phyloP scores from a whole-genome alignment of 2,888 invertebrate species.

The Drosophila flavopinicola region DNA sequence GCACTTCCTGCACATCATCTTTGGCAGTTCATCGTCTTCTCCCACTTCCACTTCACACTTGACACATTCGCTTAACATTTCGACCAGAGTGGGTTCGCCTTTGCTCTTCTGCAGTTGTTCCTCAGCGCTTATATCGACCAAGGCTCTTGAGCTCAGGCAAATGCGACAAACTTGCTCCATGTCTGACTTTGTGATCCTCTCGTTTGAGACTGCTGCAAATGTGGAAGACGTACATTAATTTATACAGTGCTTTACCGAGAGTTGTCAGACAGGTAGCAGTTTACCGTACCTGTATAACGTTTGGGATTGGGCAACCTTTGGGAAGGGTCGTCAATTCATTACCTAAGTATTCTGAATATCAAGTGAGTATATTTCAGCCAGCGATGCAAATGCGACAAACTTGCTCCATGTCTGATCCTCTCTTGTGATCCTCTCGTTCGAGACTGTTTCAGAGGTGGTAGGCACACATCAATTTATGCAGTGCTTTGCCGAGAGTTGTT shows the following conservation, averaged over 20 bases:
- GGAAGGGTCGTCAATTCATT: too few relatives aligned
- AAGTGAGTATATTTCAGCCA: too few relatives aligned
- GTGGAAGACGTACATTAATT: neutral
- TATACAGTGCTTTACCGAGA: neutral
- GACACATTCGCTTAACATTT: conserved; percentile 11
- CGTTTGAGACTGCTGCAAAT: neutral
- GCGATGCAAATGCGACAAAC: too few relatives aligned
- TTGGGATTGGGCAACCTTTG: too few relatives aligned
- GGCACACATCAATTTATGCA: too few relatives aligned
- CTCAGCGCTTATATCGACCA: conserved; percentile 2
- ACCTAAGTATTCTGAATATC: too few relatives aligned
- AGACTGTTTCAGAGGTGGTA: too few relatives aligned
- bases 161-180: conserved; percentile 9
- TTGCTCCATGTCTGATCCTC: too few relatives aligned
- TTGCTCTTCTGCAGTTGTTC: neutral
- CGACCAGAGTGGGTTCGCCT: conserved; percentile 1
- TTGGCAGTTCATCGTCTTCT: conserved; percentile 2
- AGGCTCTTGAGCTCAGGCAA: conserved; percentile 4
- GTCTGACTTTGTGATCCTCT: neutral
- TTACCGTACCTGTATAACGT: too few relatives aligned
- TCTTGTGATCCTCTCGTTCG: too few relatives aligned
- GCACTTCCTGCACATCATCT: conserved; percentile 3
- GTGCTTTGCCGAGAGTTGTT: too few relatives aligned
- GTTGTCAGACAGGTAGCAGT: too few relatives aligned
- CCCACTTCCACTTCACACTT: neutral